Base-by-base conservation (phyloP, 2,888 invertebrate genomes). In the Abrostola triplasia region DNA sequence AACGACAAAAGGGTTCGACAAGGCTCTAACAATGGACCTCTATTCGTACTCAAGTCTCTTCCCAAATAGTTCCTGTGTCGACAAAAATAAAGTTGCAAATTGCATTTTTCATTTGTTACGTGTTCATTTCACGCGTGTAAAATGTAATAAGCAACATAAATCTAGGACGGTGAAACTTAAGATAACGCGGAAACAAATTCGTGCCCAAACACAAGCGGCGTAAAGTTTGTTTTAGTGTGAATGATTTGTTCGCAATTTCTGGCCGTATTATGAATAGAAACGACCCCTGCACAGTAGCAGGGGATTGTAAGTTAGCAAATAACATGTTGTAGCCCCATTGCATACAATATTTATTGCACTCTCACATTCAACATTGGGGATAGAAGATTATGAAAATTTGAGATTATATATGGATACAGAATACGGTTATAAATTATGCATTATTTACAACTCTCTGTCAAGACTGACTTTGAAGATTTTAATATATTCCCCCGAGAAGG, bases 141-240 rank as follows among this genome's bases (percentile, higher is more conserved):
- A 92, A 92, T 91, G 89, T 92, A 91, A 92, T 92, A 92, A 92
- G 91, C 87, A 87, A 88, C 86, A 91, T 92, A 92, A 92, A 93
- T 93, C 89, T 87, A 85, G 84, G 84, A 88, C 82, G 82, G 76
- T 80, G 80, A 80, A 80, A 75, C 70, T 70, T 70, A 70, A 74
- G 68, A 61, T 49, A 42, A 52, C 36, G 59, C 36, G 42, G 57
- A 65, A 71, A 79, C 59, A 64, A 78, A 70, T 79, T 75, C 44
- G 54, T 61, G 58, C 69, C 64, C 57, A 79, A 68, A 76, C 56
- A 67, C 49, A 37, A 70, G 69, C 13, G 42, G 36, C 58, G 62
- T 84, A 89, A 82, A 85, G 89, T 81, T 71, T 73, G 64, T 70
- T 84, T 82, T 89, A 36, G 73, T 56, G 67, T 65, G 73, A 55